Evolutionary conservation across 2,113 vertebrate species (phyloP), one percentile per base, ranked within the genome.

Genomic region (Silurus meridionalis): DNA sequence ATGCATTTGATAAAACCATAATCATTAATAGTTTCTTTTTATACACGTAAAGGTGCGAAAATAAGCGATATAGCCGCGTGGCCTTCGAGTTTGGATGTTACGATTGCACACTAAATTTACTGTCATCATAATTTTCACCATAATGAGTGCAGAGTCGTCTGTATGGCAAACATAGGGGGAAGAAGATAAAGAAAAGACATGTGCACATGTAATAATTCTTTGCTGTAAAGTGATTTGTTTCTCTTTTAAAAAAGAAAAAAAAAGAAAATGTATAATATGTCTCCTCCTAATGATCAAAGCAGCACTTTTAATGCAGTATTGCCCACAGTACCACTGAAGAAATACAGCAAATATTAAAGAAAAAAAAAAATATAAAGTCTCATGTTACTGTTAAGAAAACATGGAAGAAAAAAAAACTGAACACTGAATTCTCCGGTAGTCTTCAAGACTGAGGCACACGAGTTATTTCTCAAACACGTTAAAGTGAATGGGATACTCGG

Each of bases 21-120:
- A 90, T 95, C 95, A 93, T 94, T 96, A 95, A 83, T 86, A 25
- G 83, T 58, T 79, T 58, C 84, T 64, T 84, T 94, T 95, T 96
- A 94, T 97, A 97, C 96, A 97, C 90, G 93, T 95, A 95, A 97
- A 97, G 96, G 96, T 98, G 97, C 96, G 96, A 97, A 96, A 95
- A 93, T 94, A 95, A 96, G 95, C 94, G 95, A 95, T 94, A 95
- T 90, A 94, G 94, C 94, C 94, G 91, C 92, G 90, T 93, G 90
- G 92, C 93, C 91, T 93, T 93, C 72, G 84, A 91, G 95, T 94
- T 87, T 48, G 89, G 94, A 94, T 93, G 69, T 91, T 91, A 94
- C 91, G 95, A 94, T 93, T 94, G 95, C 95, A 95, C 94, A 79
- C 92, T 92, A 93, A 37, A 93, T 85, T 93, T 94, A 95, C 95